Percentiles rank a stretch among this genome's conserved stretches.
phyloP scores from a whole-genome alignment of 1,140 invertebrate species.

The Drosophila pallidifrons region DNA sequence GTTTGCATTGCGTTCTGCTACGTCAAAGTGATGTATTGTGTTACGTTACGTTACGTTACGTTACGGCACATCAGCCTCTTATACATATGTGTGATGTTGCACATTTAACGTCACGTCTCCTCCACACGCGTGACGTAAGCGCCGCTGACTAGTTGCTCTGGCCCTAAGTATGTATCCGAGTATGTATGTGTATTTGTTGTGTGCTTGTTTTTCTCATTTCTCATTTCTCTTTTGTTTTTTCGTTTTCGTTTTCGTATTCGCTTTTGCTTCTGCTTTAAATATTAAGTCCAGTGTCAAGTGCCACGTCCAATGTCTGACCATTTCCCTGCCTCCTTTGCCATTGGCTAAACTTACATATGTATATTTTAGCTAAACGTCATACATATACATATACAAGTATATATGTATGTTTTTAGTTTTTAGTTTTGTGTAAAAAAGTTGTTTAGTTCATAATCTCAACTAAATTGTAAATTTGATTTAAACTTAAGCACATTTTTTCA shows the following conservation, averaged over 20 bases:
- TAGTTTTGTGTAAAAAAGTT: constrained; percentile 46
- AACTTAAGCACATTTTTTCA: constrained; percentile 78
- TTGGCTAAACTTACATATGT: constrained; percentile 57
- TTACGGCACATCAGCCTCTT: background rate
- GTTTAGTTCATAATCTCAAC: constrained; percentile 74
- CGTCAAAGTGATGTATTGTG: background rate
- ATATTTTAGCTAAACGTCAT: constrained; percentile 72
- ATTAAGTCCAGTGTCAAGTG: constrained; percentile 16
- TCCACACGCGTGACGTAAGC: constrained; percentile 15
- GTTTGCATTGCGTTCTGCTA: background rate
- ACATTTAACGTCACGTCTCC: constrained; percentile 9
- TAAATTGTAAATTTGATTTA: constrained; percentile 82
- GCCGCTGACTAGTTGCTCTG: constrained; percentile 37
- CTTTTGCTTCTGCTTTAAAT: background rate
- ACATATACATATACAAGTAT: constrained; percentile 52
- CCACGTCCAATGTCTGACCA: constrained; percentile 37
- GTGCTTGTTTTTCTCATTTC: background rate
- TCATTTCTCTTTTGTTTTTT: background rate
- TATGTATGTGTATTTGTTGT: constrained; percentile 10
- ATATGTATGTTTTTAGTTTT: constrained; percentile 24
- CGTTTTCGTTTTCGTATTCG: background rate
- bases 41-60: constrained; percentile 1
- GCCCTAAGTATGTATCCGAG: constrained; percentile 9
- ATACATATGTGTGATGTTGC: constrained; percentile 7
- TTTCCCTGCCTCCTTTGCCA: constrained; percentile 38